Evolutionary conservation across 2,888 invertebrate genomes (phyloP).

Genomic region (Drosophila leonis): DNA sequence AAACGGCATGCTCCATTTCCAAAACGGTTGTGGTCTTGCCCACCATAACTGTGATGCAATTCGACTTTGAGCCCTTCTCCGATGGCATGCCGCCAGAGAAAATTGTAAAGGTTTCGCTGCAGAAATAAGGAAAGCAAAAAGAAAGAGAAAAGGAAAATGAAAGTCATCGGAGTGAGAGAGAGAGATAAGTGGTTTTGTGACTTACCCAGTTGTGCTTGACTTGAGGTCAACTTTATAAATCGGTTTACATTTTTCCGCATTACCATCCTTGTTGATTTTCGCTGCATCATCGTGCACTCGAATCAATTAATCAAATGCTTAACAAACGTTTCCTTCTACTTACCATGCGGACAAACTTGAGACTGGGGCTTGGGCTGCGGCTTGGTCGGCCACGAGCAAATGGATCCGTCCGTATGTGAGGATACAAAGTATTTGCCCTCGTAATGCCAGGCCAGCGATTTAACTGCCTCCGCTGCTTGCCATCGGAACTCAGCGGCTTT

Average conservation of each 20-base stretch:
- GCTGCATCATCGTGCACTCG: constrained; percentile 44
- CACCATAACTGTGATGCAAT: constrained; percentile 97
- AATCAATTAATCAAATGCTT: constrained; percentile 10
- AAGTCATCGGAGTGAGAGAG: background rate
- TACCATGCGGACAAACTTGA: constrained; percentile 96
- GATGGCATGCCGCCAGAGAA: constrained; percentile 98
- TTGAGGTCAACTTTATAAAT: constrained; percentile 99
- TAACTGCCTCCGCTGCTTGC: constrained; percentile 91
- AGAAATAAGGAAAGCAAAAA: background rate
- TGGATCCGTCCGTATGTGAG: constrained; percentile 97
- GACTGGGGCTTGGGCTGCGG: constrained; percentile 91
- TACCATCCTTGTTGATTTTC: constrained; percentile 96
- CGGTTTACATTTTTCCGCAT: constrained; percentile 96
- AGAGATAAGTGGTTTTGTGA: background rate
- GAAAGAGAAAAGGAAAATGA: background rate
- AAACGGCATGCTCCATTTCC: constrained; percentile 99
- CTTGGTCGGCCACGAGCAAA: constrained; percentile 96
- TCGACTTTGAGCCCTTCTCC: constrained; percentile 95
- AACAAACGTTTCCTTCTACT: constrained; percentile 75
- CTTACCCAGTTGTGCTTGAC: constrained; percentile 88
- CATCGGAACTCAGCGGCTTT: constrained; percentile 95
- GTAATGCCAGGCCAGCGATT: constrained; percentile 97
- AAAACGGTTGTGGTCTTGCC: constrained; percentile 98
- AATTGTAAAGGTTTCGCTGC: constrained; percentile 96
- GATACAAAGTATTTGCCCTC: constrained; percentile 99